These are phyloP conservation scores for Zaprionus taronus DNA, from an alignment of 1,140 invertebrate genomes.

Conservation along the genomic window DNA sequence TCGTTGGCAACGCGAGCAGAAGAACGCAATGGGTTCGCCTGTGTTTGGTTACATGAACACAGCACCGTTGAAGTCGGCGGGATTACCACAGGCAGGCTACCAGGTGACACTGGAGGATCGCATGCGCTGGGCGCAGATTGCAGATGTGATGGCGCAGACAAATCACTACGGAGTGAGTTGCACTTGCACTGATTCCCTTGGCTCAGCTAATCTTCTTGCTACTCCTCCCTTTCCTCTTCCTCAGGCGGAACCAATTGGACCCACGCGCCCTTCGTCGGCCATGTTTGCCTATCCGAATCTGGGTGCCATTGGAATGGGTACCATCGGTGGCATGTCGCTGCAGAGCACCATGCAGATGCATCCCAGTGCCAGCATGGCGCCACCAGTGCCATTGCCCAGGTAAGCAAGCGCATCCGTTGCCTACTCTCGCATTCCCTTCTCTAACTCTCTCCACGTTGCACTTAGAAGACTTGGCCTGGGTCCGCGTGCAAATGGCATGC, in stretches of 20 bases:
- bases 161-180: conserved; percentile 91
- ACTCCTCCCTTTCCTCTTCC: background rate
- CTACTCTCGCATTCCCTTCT: background rate
- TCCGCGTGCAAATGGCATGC: conserved; percentile 82
- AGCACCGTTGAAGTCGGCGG: conserved; percentile 89
- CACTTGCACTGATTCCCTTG: fast-evolving
- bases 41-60: conserved; percentile 93
- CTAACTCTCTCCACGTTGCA: background rate
- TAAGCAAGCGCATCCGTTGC: conserved; percentile 42
- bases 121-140: conserved; percentile 93
- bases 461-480: conserved; percentile 83
- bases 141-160: conserved; percentile 92
- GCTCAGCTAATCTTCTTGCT: background rate
- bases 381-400: conserved; percentile 90
- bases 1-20: conserved; percentile 94
- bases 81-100: conserved; percentile 87
- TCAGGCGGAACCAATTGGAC: conserved; percentile 88
- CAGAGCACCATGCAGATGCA: conserved; percentile 86
- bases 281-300: conserved; percentile 91
- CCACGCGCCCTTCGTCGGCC: conserved; percentile 92
- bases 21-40: conserved; percentile 90
- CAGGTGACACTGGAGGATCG: conserved; percentile 90
- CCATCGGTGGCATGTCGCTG: conserved; percentile 85
- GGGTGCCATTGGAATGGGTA: conserved; percentile 77
- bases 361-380: conserved; percentile 84